phyloP scores from a whole-genome alignment of 2,113 vertebrate genomes.

The Bostrychus sinensis region DNA sequence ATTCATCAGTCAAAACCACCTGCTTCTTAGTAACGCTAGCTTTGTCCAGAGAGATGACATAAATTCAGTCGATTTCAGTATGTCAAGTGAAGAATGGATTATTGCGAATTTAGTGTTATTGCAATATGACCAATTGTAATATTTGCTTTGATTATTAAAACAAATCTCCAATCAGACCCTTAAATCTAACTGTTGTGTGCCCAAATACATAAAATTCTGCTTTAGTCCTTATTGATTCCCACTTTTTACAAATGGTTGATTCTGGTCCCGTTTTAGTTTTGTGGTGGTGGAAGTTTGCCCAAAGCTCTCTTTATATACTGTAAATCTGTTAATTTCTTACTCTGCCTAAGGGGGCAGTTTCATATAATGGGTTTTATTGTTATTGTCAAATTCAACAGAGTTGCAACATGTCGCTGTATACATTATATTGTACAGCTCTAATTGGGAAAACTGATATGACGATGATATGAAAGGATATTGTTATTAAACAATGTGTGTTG shows the following conservation, averaged over 20 bases:
- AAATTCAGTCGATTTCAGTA: background rate
- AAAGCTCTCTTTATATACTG: background rate
- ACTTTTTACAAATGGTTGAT: too few relatives aligned
- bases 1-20: background rate
- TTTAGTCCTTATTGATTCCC: too few relatives aligned
- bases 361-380: background rate
- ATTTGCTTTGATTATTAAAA: too few relatives aligned
- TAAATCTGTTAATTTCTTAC: background rate
- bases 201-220: too few relatives aligned
- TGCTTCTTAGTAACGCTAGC: background rate
- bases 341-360: background rate
- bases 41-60: background rate
- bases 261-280: background rate
- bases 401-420: background rate
- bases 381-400: background rate
- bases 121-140: too few relatives aligned
- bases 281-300: background rate
- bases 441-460: constrained; percentile 48
- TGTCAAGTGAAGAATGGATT: background rate
- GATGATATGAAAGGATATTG: constrained; percentile 60
- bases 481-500: constrained; percentile 52
- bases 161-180: too few relatives aligned
- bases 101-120: background rate
- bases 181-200: too few relatives aligned
- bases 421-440: too few relatives aligned